Evolutionary conservation across 1,140 invertebrate species (phyloP), one percentile per base, ranked within the genome.

Genomic region (Calliphora vicina): DNA sequence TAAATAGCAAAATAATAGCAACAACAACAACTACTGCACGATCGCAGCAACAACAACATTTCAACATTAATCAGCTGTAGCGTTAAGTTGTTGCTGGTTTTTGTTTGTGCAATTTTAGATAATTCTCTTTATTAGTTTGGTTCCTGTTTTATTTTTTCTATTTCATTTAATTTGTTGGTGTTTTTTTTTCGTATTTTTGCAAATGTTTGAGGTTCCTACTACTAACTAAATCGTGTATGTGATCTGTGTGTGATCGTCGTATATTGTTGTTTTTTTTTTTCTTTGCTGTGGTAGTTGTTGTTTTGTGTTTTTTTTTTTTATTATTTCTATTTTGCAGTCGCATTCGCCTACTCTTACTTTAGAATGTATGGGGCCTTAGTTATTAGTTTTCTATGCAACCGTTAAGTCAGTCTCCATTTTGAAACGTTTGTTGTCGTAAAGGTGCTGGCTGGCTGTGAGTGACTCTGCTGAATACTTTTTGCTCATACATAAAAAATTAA

Each of bases 321-420:
- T 67, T 78, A 35, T 43, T 43, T 78, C 26, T 78, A 15, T 43
- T 78, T 78, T 78, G 74, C 74, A 78, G 42, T 78, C 74, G 74
- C 74, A 78, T 78, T 78, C 74, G 74, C 74, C 74, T 78, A 78
- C 74, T 78, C 74, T 78, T 78, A 78, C 74, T 78, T 45, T 78
- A 78, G 74, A 78, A 78, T 43, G 74, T 78, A 43, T 78, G 74
- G 74, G 74, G 74, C 74, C 74, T 78, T 78, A 78, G 74, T 78
- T 78, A 78, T 42, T 78, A 78, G 74, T 78, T 78, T 78, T 43
- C 74, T 78, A 78, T 78, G 74, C 74, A 78, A 78, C 74, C 35
- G 74, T 43, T 78, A 78, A 78, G 74, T 78, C 74, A 78, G 74
- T 78, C 74, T 78, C 74, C 74, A 78, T 78, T 78, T 43, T 78